Conservation (phyloP, 2,888 invertebrate species). For the Coecobrya sp. region DNA sequence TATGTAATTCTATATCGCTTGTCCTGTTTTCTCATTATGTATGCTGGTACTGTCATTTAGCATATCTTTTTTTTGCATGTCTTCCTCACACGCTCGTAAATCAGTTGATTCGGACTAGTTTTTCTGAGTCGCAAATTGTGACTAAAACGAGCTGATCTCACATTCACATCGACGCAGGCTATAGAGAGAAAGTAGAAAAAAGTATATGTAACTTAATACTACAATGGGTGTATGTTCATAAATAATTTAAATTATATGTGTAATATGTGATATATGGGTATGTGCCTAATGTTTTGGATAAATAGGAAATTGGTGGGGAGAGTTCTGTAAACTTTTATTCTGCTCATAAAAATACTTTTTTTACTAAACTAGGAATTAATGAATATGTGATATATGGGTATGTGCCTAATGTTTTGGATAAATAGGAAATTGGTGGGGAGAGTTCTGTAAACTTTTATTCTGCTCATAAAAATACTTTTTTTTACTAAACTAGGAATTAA, state of each 20-base stretch:
- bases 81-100: conserved; percentile 78
- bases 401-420: background rate
- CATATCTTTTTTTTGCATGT: conserved; percentile 75
- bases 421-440: background rate
- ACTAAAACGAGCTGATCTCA: conserved; percentile 27
- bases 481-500: background rate
- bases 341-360: too few species aligned
- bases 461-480: too few species aligned
- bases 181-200: background rate
- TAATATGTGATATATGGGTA: background rate
- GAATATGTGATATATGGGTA: background rate
- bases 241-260: background rate
- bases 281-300: background rate
- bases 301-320: background rate
- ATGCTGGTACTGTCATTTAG: conserved; percentile 80
- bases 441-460: too few species aligned
- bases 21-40: conserved; percentile 77
- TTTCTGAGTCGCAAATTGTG: background rate
- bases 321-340: too few species aligned
- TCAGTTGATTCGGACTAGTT: conserved; percentile 72
- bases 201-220: background rate
- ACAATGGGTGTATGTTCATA: background rate
- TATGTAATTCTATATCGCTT: conserved; percentile 21
- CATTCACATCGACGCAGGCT: background rate
- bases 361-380: background rate